A percentile compares a stretch with the other conserved stretches of the same genome.
These are phyloP conservation scores for Falcaria lacertinaria DNA, from an alignment of 2,888 invertebrate genomes.

Conservation along the genomic window DNA sequence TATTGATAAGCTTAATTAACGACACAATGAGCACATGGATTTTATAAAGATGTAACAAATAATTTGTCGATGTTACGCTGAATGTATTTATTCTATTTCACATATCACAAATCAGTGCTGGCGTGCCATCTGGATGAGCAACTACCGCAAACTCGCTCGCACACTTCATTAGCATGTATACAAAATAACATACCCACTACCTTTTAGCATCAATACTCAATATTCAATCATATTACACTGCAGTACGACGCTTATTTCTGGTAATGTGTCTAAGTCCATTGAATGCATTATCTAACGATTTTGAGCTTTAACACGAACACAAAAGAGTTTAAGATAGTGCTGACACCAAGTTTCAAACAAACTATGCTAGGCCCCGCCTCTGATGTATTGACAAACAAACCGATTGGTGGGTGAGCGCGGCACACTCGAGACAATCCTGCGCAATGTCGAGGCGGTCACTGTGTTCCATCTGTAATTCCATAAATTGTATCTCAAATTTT, in stretches of 20 bases:
- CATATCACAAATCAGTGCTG: slow-evolving; percentile 63
- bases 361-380: slow-evolving; percentile 54
- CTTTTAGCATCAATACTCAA: slow-evolving; percentile 23
- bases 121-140: slow-evolving; percentile 73
- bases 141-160: slow-evolving; percentile 72
- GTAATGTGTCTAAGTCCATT: slow-evolving; percentile 17
- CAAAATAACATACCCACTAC: slow-evolving; percentile 63
- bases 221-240: slow-evolving; percentile 29
- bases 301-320: slow-evolving; percentile 17
- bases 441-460: slow-evolving; percentile 58
- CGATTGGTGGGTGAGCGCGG: slow-evolving; percentile 57
- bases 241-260: slow-evolving; percentile 35
- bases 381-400: slow-evolving; percentile 58
- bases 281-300: slow-evolving; percentile 16
- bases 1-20: not conserved
- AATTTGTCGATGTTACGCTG: slow-evolving; percentile 12
- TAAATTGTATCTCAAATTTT: slow-evolving; percentile 28
- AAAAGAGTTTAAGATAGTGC: slow-evolving; percentile 27
- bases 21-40: not conserved
- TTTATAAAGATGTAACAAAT: too few relatives aligned
- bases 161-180: slow-evolving; percentile 71
- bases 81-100: slow-evolving; percentile 39
- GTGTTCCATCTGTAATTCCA: slow-evolving; percentile 39
- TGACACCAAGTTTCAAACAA: slow-evolving; percentile 23
- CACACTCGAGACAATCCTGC: slow-evolving; percentile 63